Evolutionary conservation across 2,113 vertebrate species (phyloP), one percentile per base, ranked within the genome.

Genomic region (Tragelaphus buxtoni): DNA sequence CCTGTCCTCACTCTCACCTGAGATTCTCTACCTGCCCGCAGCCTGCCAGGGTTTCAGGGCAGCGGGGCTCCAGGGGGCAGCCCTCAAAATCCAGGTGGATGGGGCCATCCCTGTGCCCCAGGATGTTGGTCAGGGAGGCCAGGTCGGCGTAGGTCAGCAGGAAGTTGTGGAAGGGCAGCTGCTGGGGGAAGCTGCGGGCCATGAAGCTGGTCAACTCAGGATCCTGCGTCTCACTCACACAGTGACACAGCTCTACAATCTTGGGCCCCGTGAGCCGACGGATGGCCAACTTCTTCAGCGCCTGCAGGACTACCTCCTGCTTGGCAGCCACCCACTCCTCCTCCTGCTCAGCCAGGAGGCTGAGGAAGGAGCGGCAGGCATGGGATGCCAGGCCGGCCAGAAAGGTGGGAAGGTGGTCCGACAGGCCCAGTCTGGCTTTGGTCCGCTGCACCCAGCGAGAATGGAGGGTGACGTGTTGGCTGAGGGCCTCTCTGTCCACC

Each of bases 201-300:
- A 99, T 28, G 5, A 97, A 96, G 63, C 89, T 85, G 2, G 99
- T 99, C 96, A 99, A 95, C 17, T 98, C 12, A 0, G 81, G 61
- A 88, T 99, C 98, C 97, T 99, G 99, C 0, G 99, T 99, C 98
- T 99, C 99, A 39, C 98, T 98, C 1, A 99, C 97, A 56, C 98
- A 99, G 82, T 99, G 99, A 91, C 99, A 99, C 87, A 99, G 98
- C 96, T 99, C 99, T 3, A 99, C 90, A 26, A 99, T 97, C 97
- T 99, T 99, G 6, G 99, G 99, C 3, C 99, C 99, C 0, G 99
- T 99, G n/a, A 99, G 98, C 17, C 83, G 98, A 69, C 95, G 98
- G 80, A 93, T 55, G 28, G 99, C 99, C 56, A 99, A 72, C 58
- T 97, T 98, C 89, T 42, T 94, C 30, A 99, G 95, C 5, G 97